Base-by-base conservation (phyloP, 2,113 vertebrate species). In the Penelope pileata region DNA sequence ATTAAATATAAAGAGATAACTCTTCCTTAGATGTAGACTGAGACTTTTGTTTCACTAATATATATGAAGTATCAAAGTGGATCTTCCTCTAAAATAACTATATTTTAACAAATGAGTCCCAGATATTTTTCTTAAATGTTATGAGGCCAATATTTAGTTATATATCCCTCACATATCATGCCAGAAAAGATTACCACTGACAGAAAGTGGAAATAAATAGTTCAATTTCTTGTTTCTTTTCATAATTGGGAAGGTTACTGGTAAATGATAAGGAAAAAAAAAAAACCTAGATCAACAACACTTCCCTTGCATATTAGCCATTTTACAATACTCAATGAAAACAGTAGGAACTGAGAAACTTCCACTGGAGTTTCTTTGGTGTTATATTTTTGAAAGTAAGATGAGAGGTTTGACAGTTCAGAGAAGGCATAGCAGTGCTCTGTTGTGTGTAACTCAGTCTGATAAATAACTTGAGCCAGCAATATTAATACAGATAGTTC, bases 281-380 rank as follows among this genome's bases (percentile, higher is more conserved):
- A 69, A n/a, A 2, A 0, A 6, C 14, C 32, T 6, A 6, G 12
- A 67, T 34, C 11, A 58, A 34, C 21, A 9, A 2, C 4, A 32
- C 3, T 70, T 69, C 12, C 4, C 64, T 80, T 81, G 32, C 16
- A 13, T 53, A 36, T 45, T 43, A 53, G 6, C 29, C 2, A 14
- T 75, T 82, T 60, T 3, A 47, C 29, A 70, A 42, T 36, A 68
- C 6, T 10, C 9, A 77, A 45, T 32, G 3, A 91, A 88, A 67
- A 56, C 5, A 16, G 4, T 10, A 68, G 6, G 6, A 2, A 50
- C 5, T 59, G 48, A 82, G 21, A 70, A 91, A 47, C 0, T 68
- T 77, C 36, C 5, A 22, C 3, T 21, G 6, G n/a, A 73, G 9
- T 80, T 68, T 81, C 26, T 69, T 75, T 80, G 32, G 19, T 81